phyloP scores from a whole-genome alignment of 2,797 vertebrate species.

The Agapornis canus region DNA sequence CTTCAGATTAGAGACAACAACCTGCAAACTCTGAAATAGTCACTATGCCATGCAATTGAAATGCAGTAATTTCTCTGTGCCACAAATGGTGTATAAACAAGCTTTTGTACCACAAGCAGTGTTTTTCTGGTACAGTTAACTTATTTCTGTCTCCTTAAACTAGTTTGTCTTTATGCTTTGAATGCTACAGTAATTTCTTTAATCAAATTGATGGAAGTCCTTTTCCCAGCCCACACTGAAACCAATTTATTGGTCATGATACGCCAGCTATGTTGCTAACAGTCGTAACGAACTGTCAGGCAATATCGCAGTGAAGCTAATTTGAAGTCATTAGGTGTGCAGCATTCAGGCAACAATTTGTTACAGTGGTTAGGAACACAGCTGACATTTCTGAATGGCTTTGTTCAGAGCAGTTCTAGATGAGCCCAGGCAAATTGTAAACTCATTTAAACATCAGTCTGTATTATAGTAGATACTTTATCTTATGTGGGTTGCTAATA shows the following conservation, averaged over 20 bases:
- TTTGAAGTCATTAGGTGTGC: constrained; percentile 99
- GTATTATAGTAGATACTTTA: constrained; percentile 93
- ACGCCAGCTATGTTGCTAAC: constrained; percentile 91
- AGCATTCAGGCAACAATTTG: constrained; percentile 97
- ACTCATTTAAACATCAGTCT: constrained; percentile 99
- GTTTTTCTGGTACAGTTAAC: constrained; percentile 81
- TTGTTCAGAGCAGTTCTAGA: constrained; percentile 95
- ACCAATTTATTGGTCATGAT: constrained; percentile 99
- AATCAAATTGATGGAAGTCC: constrained; percentile 97
- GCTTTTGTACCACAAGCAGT: constrained; percentile 70
- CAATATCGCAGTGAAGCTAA: constrained; percentile 94
- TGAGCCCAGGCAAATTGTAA: constrained; percentile 99
- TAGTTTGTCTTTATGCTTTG: constrained; percentile 87
- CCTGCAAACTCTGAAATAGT: neutral
- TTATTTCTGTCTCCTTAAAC: constrained; percentile 85
- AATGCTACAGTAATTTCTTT: constrained; percentile 98
- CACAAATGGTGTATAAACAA: constrained; percentile 60
- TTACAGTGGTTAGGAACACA: constrained; percentile 93
- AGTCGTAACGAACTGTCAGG: constrained; percentile 99
- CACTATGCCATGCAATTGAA: neutral
- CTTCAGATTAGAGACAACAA: neutral
- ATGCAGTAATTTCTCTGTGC: constrained; percentile 55
- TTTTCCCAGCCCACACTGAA: constrained; percentile 91
- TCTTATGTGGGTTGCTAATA: constrained; percentile 93
- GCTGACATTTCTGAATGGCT: constrained; percentile 93